A percentile compares a stretch with the other conserved stretches of the same genome.
phyloP scores from a whole-genome alignment of 2,113 vertebrate genomes.

The Stegastes partitus region DNA sequence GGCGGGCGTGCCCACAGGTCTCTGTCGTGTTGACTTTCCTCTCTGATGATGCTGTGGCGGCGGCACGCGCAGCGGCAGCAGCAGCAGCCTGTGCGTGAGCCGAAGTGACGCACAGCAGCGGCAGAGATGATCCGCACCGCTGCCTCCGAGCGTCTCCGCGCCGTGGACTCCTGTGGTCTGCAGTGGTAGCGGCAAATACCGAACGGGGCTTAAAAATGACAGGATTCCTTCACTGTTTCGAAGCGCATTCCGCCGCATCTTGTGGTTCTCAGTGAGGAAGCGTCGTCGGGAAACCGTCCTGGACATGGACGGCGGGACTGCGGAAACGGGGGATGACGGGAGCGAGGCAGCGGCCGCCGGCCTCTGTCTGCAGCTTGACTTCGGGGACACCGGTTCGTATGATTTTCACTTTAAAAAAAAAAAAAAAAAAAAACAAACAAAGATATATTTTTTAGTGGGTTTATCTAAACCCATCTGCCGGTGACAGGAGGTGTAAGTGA shows the following conservation, averaged over 20 bases:
- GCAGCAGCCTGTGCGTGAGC: slow-evolving; percentile 34
- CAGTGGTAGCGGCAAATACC: neutral
- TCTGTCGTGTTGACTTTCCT: too few relatives aligned
- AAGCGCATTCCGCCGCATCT: neutral
- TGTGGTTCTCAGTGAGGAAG: slow-evolving; percentile 25
- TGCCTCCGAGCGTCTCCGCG: slow-evolving; percentile 21
- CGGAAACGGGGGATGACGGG: slow-evolving; percentile 48
- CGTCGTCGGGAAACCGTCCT: slow-evolving; percentile 30
- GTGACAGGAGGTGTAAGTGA: neutral
- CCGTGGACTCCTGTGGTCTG: neutral
- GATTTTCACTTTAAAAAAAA: neutral
- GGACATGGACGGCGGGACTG: slow-evolving; percentile 72
- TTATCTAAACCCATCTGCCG: neutral
- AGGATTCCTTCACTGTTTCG: neutral
- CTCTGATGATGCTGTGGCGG: slow-evolving; percentile 8
- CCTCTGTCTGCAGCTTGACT: slow-evolving; percentile 65
- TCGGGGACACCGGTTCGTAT: slow-evolving; percentile 72
- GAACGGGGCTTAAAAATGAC: slow-evolving; percentile 21
- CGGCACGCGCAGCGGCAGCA: slow-evolving; percentile 7
- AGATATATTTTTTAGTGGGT: neutral
- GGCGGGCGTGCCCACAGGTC: too few relatives aligned
- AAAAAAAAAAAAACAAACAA: neutral
- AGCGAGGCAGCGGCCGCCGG: slow-evolving; percentile 51
- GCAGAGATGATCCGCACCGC: slow-evolving; percentile 53
- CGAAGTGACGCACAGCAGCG: slow-evolving; percentile 58